A percentile compares a stretch with the other conserved stretches of the same genome.
These are phyloP conservation scores for Schrankia costaestrigalis DNA, from an alignment of 2,888 invertebrate genomes.

Conservation along the genomic window DNA sequence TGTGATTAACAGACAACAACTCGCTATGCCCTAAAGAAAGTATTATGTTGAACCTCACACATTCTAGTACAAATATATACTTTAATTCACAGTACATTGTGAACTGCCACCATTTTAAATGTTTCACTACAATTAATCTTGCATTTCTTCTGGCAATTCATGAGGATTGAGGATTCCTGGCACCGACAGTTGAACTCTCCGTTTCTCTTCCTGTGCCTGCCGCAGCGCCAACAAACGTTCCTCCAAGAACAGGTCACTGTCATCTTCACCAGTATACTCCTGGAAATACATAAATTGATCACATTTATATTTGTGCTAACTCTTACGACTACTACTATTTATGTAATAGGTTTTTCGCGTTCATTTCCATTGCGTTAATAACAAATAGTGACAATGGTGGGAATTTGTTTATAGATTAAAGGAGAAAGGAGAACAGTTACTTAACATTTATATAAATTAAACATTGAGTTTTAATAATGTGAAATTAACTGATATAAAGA, in stretches of 20 bases:
- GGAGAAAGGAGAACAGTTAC: too few species aligned
- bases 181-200: constrained; percentile 94
- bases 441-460: too few species aligned
- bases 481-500: too few species aligned
- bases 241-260: constrained; percentile 97
- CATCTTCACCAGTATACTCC: constrained; percentile 99
- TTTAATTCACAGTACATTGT: constrained; percentile 31
- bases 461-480: too few species aligned
- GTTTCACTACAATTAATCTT: constrained; percentile 82
- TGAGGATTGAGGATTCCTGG: constrained; percentile 98
- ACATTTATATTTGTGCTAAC: neutral
- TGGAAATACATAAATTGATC: constrained; percentile 58
- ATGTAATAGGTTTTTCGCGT: too few species aligned
- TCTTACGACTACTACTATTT: too few species aligned
- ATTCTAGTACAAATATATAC: constrained; percentile 23
- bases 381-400: too few species aligned
- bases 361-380: too few species aligned
- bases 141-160: constrained; percentile 97
- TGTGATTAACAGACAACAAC: constrained; percentile 15
- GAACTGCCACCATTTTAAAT: constrained; percentile 50
- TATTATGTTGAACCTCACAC: constrained; percentile 25
- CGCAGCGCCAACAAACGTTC: constrained; percentile 95
- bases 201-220: constrained; percentile 95
- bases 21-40: constrained; percentile 17
- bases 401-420: too few species aligned